Conservation (phyloP, 2,888 invertebrate genomes). For the Tromatobia lineatoria region DNA sequence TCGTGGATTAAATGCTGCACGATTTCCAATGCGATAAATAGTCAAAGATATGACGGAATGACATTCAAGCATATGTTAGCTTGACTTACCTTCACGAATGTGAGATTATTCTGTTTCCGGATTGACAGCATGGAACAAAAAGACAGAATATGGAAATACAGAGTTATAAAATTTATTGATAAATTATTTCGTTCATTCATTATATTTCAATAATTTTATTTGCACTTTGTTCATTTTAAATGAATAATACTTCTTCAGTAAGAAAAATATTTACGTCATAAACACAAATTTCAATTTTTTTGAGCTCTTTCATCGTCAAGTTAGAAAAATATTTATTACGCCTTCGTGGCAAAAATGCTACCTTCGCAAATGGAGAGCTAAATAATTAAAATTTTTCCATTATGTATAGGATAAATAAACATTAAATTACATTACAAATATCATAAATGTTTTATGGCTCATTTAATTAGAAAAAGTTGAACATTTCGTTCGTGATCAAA, state of each 20-base stretch:
- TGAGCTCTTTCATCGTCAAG: no score
- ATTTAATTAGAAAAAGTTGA: no score
- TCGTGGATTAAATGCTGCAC: constrained; percentile 55
- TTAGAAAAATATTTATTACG: no score
- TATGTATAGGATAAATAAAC: no score
- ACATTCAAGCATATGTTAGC: neutral
- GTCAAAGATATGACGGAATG: constrained; percentile 32
- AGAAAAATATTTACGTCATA: neutral
- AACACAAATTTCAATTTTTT: neutral
- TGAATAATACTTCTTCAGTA: neutral
- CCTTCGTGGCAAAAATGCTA: no score
- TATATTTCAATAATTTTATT: neutral
- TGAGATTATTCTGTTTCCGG: constrained; percentile 88
- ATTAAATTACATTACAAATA: no score
- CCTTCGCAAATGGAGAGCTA: no score
- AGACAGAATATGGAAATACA: constrained; percentile 52
- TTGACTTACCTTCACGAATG: constrained; percentile 90
- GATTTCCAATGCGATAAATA: constrained; percentile 52
- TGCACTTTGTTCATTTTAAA: neutral
- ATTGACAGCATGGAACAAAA: constrained; percentile 61
- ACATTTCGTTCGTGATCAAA: no score
- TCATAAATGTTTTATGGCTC: no score
- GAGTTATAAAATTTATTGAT: neutral
- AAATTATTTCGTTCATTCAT: neutral
- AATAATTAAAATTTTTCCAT: no score